These are phyloP conservation scores for Discoglossus pictus DNA, from an alignment of 2,797 vertebrate species.

Conservation along the genomic window DNA sequence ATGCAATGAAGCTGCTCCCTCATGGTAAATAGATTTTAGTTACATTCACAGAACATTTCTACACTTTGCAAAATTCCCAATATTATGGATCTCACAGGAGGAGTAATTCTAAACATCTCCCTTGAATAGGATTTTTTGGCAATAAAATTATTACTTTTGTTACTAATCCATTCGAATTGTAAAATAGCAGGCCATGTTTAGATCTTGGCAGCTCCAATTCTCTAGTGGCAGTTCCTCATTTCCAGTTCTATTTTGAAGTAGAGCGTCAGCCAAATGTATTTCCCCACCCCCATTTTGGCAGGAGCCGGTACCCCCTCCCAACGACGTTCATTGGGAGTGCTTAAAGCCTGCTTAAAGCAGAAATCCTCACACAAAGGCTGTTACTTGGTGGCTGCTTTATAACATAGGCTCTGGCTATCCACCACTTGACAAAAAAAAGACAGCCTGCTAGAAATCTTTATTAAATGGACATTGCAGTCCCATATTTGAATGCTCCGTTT, in stretches of 20 bases:
- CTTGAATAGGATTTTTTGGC: conserved; percentile 40
- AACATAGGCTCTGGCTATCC: background rate
- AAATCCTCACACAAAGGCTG: conserved; percentile 16
- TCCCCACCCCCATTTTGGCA: conserved; percentile 25
- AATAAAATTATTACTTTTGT: conserved; percentile 48
- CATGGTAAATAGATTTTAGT: conserved; percentile 14
- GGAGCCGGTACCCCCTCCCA: conserved; percentile 24
- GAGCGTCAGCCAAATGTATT: conserved; percentile 31
- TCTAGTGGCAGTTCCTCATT: conserved; percentile 42
- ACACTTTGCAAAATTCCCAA: conserved; percentile 22
- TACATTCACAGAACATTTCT: conserved; percentile 3
- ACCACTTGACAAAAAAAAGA: too few relatives aligned
- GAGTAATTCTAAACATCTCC: conserved; percentile 39
- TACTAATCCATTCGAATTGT: conserved; percentile 45
- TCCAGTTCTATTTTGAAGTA: conserved; percentile 50
- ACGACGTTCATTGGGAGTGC: conserved; percentile 33
- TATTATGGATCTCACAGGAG: conserved; percentile 44
- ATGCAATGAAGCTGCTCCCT: background rate
- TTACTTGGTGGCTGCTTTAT: conserved; percentile 11
- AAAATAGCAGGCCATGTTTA: conserved; percentile 49
- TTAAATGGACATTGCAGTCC: too few relatives aligned
- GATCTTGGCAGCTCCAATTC: conserved; percentile 41
- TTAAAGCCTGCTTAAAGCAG: conserved; percentile 28
- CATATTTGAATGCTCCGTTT: too few relatives aligned
- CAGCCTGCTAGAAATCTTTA: too few relatives aligned